Evolutionary conservation across 2,113 vertebrate genomes (phyloP), one percentile per base, ranked within the genome.

Genomic region (Sinocyclocheilus rhinocerous): DNA sequence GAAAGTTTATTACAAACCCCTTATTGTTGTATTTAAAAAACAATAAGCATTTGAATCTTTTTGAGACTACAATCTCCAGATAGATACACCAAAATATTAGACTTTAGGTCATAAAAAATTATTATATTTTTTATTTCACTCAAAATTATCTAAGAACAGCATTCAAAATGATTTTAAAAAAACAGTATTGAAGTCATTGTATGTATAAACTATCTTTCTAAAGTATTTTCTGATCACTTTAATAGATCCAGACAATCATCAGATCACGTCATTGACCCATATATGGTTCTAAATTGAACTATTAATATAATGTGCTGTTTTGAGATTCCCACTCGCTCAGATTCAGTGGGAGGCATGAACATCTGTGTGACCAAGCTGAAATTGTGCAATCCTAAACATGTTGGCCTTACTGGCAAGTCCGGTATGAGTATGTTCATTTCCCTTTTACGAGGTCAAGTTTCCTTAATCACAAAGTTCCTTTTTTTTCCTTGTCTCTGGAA

Each of bases 391-490:
- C 22, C 50, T 85, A 20, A 67, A 42, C 48, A 29, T n/a, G 22
- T 76, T 76, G 12, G 75, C 16, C 70, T 65, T 24, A 42, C 75
- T 78, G 52, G 33, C 79, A 72, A 26, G 12, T 72, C 1, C 18
- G 2, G 59, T 45, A 48, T 84, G 79, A 92, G 85, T 89, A 89
- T 73, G 76, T 92, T 90, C 86, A 92, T 92, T 92, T 92, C 91
- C 89, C 57, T 88, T 90, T 93, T 88, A 86, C 84, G 92, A 92
- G 90, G 90, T 93, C 89, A 86, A 88, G 88, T 91, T 93, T 93
- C 91, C 90, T 91, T 89, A 85, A 86, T 89, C 89, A 85, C 63
- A 75, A 87, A 85, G 84, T 81, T 84, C 85, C 80, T 83, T 84
- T 92, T 92, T 93, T 93, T 88, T 93, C 91, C 90, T 52, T 26